Conservation (phyloP, 2,113 vertebrate species). For the Harpagus bidentatus region DNA sequence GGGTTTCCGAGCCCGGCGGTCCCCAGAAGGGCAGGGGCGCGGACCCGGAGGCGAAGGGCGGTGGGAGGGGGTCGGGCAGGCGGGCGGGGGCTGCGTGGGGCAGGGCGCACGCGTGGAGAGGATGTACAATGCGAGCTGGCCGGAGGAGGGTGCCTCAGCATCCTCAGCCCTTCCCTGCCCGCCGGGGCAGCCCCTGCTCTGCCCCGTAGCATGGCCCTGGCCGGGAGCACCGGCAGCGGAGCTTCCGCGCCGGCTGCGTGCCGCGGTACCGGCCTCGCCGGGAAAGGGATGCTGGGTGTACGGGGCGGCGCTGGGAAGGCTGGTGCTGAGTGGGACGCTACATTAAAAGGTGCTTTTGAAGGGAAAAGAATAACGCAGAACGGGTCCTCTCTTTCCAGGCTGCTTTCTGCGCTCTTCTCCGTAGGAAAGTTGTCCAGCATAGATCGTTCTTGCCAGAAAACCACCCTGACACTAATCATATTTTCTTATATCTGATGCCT, state of each 20-base stretch:
- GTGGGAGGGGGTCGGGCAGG: background rate
- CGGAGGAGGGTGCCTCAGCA: background rate
- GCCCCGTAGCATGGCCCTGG: background rate
- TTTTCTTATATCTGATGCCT: background rate
- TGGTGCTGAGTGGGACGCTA: background rate
- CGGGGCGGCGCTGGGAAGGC: background rate
- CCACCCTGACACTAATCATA: background rate
- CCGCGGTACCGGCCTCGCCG: background rate
- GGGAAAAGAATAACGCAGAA: background rate
- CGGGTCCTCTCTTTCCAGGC: background rate
- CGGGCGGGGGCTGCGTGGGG: background rate
- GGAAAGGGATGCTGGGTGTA: background rate
- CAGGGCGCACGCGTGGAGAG: background rate
- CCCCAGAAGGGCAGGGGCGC: background rate
- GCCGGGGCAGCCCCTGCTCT: background rate
- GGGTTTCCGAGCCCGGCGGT: background rate
- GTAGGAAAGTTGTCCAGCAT: background rate
- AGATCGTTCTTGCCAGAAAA: background rate
- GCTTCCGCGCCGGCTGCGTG: background rate
- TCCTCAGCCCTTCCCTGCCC: background rate
- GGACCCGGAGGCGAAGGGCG: background rate
- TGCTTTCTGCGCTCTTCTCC: background rate
- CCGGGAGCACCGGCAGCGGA: background rate
- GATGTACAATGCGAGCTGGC: background rate
- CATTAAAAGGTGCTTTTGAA: background rate